Percentiles rank a stretch among this genome's conserved stretches.
These are phyloP conservation scores for Lineus longissimus DNA, from an alignment of 1,140 invertebrate species.

Conservation along the genomic window DNA sequence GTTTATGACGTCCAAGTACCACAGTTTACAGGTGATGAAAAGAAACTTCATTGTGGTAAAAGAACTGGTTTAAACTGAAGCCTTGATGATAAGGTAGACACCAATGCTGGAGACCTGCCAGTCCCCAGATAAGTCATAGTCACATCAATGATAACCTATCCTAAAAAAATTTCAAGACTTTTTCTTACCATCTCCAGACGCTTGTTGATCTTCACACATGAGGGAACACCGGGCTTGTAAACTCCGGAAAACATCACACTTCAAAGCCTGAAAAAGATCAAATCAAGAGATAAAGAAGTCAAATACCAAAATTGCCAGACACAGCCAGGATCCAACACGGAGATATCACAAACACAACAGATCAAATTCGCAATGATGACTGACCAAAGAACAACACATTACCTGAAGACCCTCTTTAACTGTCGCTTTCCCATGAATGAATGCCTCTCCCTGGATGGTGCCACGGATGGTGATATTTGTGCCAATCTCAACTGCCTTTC, in stretches of 20 bases:
- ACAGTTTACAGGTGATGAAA: no score
- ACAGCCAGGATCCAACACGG: background rate
- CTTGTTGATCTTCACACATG: background rate
- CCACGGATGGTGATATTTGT: background rate
- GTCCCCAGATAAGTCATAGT: no score
- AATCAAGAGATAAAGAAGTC: background rate
- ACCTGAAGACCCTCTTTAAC: constrained; percentile 1
- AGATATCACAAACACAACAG: background rate
- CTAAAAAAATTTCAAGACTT: background rate
- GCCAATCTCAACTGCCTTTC: background rate
- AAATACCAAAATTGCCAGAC: background rate
- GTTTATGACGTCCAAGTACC: no score
- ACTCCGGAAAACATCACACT: background rate
- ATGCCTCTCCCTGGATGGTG: background rate
- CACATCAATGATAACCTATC: background rate
- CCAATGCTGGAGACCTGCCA: no score
- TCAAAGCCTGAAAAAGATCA: background rate
- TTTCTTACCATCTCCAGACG: background rate
- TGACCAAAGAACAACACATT: background rate
- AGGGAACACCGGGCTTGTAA: background rate
- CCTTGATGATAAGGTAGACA: no score
- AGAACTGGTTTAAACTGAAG: no score
- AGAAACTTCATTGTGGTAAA: no score
- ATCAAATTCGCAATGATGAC: background rate
- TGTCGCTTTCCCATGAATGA: background rate